Conservation (phyloP, 2,797 vertebrate genomes). For the Acanthopagrus latus region DNA sequence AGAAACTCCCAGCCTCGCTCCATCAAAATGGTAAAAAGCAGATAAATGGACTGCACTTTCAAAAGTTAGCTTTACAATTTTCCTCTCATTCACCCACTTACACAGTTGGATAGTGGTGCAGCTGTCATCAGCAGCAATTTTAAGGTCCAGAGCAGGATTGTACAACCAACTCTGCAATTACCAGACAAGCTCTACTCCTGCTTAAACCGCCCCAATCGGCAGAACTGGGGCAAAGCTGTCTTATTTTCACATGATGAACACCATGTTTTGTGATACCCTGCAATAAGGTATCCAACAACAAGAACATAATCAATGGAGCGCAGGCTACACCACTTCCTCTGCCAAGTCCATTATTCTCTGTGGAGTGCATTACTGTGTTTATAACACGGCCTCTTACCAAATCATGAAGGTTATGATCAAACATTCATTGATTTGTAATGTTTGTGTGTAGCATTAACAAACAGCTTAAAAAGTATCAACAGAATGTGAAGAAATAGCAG, state of each 20-base stretch:
- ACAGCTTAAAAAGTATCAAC: neutral
- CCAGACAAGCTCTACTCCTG: neutral
- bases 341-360: constrained; percentile 12
- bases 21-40: neutral
- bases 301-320: constrained; percentile 1
- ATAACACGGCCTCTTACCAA: neutral
- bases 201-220: neutral
- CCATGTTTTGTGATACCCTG: neutral
- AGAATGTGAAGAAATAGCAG: no score
- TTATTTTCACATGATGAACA: constrained; percentile 1
- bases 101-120: neutral
- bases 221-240: neutral
- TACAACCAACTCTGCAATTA: neutral
- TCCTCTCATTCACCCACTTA: neutral
- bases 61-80: neutral
- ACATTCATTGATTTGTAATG: neutral
- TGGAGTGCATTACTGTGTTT: constrained; percentile 2
- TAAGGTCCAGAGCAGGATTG: neutral
- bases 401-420: neutral
- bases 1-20: neutral
- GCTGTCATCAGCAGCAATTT: neutral
- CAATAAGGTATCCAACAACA: neutral
- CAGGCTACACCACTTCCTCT: neutral
- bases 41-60: constrained; percentile 1
- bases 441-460: neutral